A percentile compares a stretch with the other conserved stretches of the same genome.
These are phyloP conservation scores for Takifugu rubripes DNA, from an alignment of 2,797 vertebrate genomes.

Conservation along the genomic window DNA sequence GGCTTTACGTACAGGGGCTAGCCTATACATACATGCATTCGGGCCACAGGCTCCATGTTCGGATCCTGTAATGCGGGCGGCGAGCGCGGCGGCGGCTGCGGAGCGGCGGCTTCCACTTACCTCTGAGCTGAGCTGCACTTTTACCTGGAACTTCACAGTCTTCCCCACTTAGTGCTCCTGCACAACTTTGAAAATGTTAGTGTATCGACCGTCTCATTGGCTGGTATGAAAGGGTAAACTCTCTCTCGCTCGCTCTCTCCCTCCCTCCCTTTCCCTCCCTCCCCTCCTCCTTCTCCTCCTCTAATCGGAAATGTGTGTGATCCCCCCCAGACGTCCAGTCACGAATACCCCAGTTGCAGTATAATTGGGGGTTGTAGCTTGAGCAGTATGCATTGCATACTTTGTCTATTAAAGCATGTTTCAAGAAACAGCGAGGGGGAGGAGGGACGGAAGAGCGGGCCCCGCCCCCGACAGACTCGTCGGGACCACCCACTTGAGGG, in stretches of 20 bases:
- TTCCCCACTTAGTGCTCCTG: slow-evolving; percentile 53
- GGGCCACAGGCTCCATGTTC: slow-evolving; percentile 54
- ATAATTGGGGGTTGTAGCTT: slow-evolving; percentile 68
- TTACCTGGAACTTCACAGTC: slow-evolving; percentile 64
- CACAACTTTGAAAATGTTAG: slow-evolving; percentile 64
- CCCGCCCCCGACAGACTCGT: slow-evolving; percentile 64
- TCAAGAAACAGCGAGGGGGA: slow-evolving; percentile 58
- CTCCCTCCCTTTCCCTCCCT: slow-evolving; percentile 15
- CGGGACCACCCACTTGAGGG: slow-evolving; percentile 68
- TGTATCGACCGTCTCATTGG: slow-evolving; percentile 66
- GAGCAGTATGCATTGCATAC: slow-evolving; percentile 74
- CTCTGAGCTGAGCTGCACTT: slow-evolving; percentile 51
- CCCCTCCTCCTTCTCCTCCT: slow-evolving; percentile 38
- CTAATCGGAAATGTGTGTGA: slow-evolving; percentile 74
- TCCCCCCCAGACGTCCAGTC: slow-evolving; percentile 70
- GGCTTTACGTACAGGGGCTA: slow-evolving; percentile 5
- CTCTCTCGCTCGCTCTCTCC: slow-evolving; percentile 29
- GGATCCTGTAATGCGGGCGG: slow-evolving; percentile 19
- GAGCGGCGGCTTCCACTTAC: slow-evolving; percentile 48
- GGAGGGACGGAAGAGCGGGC: slow-evolving; percentile 57
- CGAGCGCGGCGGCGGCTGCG: slow-evolving; percentile 7
- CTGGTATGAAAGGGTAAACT: slow-evolving; percentile 59
- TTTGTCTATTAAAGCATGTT: slow-evolving; percentile 80
- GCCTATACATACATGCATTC: slow-evolving; percentile 21
- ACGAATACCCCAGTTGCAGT: slow-evolving; percentile 73